A percentile compares a stretch with the other conserved stretches of the same genome.
Evolutionary conservation across 35 echinoderm and acorn worm species (phyloP).

Genomic region (Hemicentrotus pulcherrimus): DNA sequence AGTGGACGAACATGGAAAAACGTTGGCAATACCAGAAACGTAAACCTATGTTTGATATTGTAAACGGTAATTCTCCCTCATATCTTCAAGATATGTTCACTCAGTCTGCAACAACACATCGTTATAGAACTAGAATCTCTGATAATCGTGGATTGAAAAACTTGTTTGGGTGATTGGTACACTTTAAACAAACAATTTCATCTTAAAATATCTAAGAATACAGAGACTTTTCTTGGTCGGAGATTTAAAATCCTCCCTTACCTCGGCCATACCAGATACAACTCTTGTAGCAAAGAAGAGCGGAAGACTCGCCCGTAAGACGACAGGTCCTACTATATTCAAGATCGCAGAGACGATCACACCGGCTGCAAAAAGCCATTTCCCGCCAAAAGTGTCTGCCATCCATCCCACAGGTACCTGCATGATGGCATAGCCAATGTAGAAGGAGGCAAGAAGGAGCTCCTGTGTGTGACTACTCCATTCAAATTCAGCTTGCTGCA

Average conservation of each 20-base stretch:
- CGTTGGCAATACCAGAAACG: too few relatives aligned
- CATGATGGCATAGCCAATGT: neutral
- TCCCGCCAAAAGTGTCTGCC: conserved; percentile 3
- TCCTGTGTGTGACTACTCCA: conserved; percentile 8
- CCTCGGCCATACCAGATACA: conserved; percentile 19
- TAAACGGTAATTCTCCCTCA: too few relatives aligned
- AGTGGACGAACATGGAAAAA: too few relatives aligned
- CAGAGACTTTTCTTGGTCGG: too few relatives aligned
- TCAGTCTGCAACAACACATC: too few relatives aligned
- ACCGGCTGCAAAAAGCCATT: neutral
- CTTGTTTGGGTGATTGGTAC: too few relatives aligned
- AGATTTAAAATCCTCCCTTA: neutral
- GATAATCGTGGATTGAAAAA: too few relatives aligned
- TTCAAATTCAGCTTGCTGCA: neutral
- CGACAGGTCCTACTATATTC: neutral
- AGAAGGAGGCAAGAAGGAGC: conserved; percentile 13
- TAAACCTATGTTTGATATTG: too few relatives aligned
- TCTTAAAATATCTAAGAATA: too few relatives aligned
- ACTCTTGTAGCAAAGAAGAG: neutral
- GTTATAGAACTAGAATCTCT: too few relatives aligned
- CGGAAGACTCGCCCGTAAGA: neutral
- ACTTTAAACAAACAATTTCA: too few relatives aligned
- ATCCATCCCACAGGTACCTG: neutral
- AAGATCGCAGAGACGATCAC: neutral
- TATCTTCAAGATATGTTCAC: too few relatives aligned